Evolutionary conservation across 2,797 vertebrate genomes (phyloP).

Genomic region (Hemibagrus guttatus): DNA sequence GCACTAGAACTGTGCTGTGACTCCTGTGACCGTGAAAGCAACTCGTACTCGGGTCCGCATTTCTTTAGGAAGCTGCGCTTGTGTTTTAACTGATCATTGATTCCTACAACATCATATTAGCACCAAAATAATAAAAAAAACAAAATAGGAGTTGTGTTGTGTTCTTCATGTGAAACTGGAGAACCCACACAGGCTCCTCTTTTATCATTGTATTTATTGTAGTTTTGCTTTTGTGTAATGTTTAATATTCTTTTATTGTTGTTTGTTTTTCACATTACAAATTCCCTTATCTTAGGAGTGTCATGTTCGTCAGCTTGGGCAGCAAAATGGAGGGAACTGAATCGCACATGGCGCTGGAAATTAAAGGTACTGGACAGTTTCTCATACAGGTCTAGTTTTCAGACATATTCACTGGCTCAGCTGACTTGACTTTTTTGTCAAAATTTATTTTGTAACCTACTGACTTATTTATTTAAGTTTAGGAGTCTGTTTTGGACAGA

Average conservation of each 20-base stretch:
- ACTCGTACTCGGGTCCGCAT: too few relatives aligned
- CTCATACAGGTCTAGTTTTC: not conserved
- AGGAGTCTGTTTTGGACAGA: not conserved
- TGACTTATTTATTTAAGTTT: not conserved
- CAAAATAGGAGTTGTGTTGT: too few relatives aligned
- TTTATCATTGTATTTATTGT: not conserved
- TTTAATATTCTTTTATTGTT: not conserved
- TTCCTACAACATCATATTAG: too few relatives aligned
- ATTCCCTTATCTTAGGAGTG: conserved; percentile 72
- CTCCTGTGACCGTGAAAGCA: too few relatives aligned
- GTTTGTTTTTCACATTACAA: not conserved
- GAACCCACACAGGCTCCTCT: not conserved
- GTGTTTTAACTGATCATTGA: too few relatives aligned
- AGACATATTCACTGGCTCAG: not conserved
- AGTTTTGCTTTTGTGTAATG: not conserved
- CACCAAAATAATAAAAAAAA: too few relatives aligned
- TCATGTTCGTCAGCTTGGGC: conserved; percentile 84
- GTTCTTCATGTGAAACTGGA: not conserved
- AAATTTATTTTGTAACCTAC: too few relatives aligned
- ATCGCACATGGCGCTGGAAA: conserved; percentile 77
- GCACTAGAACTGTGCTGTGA: too few relatives aligned
- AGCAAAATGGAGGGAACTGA: conserved; percentile 80
- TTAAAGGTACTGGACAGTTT: conserved; percentile 63
- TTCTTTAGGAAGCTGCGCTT: too few relatives aligned
- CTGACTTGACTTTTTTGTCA: not conserved